Evolutionary conservation across 2,113 vertebrate genomes (phyloP).

Genomic region (Smithornis capensis): DNA sequence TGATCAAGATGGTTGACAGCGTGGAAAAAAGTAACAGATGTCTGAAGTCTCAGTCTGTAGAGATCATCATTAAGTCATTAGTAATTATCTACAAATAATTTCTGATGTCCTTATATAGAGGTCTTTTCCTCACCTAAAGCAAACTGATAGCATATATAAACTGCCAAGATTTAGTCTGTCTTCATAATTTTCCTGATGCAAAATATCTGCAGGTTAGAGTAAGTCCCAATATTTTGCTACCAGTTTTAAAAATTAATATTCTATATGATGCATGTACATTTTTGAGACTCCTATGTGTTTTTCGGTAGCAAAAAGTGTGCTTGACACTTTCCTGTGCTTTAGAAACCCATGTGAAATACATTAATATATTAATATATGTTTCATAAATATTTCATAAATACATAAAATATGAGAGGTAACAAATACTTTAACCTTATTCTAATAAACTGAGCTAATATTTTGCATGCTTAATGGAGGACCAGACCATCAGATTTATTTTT

Average conservation of each 20-base stretch:
- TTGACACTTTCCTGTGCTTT: background rate
- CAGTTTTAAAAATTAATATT: background rate
- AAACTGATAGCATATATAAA: background rate
- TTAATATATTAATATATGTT: background rate
- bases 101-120: background rate
- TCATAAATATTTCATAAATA: background rate
- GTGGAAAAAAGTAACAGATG: background rate
- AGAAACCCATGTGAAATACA: background rate
- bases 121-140: background rate
- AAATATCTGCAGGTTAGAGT: background rate
- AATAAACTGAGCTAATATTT: background rate
- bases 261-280: background rate
- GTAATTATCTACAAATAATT: background rate
- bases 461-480: background rate
- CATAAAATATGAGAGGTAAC: background rate
- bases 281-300: background rate
- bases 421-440: background rate
- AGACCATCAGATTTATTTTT: background rate
- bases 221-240: background rate
- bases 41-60: background rate
- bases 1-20: background rate
- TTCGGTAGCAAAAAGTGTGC: background rate
- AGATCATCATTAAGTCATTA: background rate
- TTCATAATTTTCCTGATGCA: background rate
- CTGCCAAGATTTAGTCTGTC: background rate